Evolutionary conservation across 2,888 invertebrate genomes (phyloP), one percentile per base, ranked within the genome.

Genomic region (Mythimna lalbum): DNA sequence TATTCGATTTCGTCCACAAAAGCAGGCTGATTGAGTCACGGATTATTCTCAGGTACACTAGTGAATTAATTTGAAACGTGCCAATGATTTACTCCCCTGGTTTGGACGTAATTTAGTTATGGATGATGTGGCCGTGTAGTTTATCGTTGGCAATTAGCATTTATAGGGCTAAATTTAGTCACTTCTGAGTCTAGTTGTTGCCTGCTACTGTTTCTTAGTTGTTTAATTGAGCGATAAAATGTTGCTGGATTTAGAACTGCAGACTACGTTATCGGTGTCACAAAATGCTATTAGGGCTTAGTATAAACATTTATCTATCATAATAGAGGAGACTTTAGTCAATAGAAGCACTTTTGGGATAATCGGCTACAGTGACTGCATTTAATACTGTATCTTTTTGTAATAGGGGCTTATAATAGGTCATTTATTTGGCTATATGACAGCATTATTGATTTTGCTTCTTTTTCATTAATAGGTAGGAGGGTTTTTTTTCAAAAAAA

Each of bases 11-110:
- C 49, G 80, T 83, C 82, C 84, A 91, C 91, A 92, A 93, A 93
- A 92, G 90, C 91, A 81, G 79, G 73, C 88, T 91, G 92, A 93
- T 93, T 91, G 89, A 87, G 83, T 68, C 84, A 79, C 83, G 89
- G 90, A 91, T 92, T 90, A 90, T 84, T 87, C 84, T 87, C 91
- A 89, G 92, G 91, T 91, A 89, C 84, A 75, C 85, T 86, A 90
- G 88, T 89, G 90, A 93, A 93, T 94, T 94, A 94, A 93, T 93
- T 92, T 89, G 92, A 90, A 91, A 90, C 91, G 92, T 91, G 90
- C 90, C 92, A 92, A 94, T 94, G 93, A 93, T 94, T 93, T 92
- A 94, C 89, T 87, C 84, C 86, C 78, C 88, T 91, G 89, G 89
- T 88, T 89, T 87, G 86, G 89, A 88, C 87, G 88, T 91, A 91